phyloP scores from a whole-genome alignment of 1,140 invertebrate species.

The Harlomillsia oculata region DNA sequence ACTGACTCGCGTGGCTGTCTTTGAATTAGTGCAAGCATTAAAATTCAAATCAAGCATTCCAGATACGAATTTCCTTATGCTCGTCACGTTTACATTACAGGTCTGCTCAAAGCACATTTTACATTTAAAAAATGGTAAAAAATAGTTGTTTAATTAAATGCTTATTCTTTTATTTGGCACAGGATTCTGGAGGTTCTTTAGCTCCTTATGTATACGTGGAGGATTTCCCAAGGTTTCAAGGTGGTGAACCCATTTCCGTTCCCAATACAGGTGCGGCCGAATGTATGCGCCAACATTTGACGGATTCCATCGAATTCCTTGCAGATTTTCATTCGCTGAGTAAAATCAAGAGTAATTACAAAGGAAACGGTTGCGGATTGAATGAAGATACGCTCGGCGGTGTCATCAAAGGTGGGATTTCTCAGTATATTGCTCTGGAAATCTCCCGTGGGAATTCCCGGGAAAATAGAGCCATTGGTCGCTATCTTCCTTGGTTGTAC shows the following conservation, averaged over 20 bases:
- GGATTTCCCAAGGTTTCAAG: conserved; percentile 38
- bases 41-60: conserved; percentile 90
- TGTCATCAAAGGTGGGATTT: conserved; percentile 85
- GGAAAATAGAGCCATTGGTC: conserved; percentile 69
- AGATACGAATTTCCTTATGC: conserved; percentile 83
- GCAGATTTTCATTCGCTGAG: conserved; percentile 91
- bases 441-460: conserved; percentile 74
- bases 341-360: conserved; percentile 88
- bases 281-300: conserved; percentile 80
- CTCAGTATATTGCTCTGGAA: conserved; percentile 89
- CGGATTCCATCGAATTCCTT: conserved; percentile 91
- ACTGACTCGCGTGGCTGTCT: conserved; percentile 78
- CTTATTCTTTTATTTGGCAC: conserved; percentile 29
- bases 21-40: conserved; percentile 86
- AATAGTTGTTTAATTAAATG: conserved; percentile 2
- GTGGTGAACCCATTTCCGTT: conserved; percentile 46
- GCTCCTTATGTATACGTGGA: conserved; percentile 52
- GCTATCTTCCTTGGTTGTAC: conserved; percentile 87
- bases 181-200: conserved; percentile 66
- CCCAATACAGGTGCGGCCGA: conserved; percentile 81
- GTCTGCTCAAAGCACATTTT: conserved; percentile 36
- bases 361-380: conserved; percentile 63
- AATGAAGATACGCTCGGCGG: conserved; percentile 93
- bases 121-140: conserved; percentile 38
- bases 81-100: conserved; percentile 79